Base-by-base conservation (phyloP, 2,888 invertebrate genomes). In the Sinelater perroti region DNA sequence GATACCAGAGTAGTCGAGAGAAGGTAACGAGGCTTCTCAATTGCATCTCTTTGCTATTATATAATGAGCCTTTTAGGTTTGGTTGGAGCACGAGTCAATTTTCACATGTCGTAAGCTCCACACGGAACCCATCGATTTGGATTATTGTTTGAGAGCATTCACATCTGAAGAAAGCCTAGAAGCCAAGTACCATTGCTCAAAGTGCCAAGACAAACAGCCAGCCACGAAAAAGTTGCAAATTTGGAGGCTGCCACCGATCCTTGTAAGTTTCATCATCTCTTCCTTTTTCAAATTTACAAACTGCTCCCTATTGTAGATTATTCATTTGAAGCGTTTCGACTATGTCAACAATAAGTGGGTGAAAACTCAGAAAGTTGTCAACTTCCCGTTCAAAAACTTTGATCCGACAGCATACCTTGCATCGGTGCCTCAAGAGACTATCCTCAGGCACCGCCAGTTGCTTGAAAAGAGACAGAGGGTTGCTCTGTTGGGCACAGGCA, bases 261-360 rank as follows among this genome's bases (percentile, higher is more conserved):
- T 96, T 76, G 93, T 94, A 70, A 75, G 28, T 35, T 20, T 28
- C 26, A 14, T 4, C 1, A 2, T 2, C n/a, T 24, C n/a, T 20
- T 1, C 10, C 2, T 3, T 5, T n/a, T 2, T 5, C 10, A 28
- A 14, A 13, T 3, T 10, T 24, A 42, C 21, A 11, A 10, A 14
- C 16, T 30, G 2, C n/a, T 42, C 45, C 33, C 72, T 72, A 0
- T 54, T 47, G 2, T 77, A 95, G 94, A 93, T 96, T 72, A 86
- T 96, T 47, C 95, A 96, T 75, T 80, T 96, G 63, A 96, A 96
- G 76, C 86, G 96, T 1, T 96, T 96, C 80, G 95, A 95, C 76
- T 93, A 86, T 75, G 88, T 93, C 49, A 91, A 93, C 79, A 90
- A 87, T 73, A 89, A 93, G 72, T 96, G 95, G 95, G 91, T 95